Evolutionary conservation across 2,888 invertebrate genomes (phyloP).

Genomic region (Pyrrhosoma nymphula): DNA sequence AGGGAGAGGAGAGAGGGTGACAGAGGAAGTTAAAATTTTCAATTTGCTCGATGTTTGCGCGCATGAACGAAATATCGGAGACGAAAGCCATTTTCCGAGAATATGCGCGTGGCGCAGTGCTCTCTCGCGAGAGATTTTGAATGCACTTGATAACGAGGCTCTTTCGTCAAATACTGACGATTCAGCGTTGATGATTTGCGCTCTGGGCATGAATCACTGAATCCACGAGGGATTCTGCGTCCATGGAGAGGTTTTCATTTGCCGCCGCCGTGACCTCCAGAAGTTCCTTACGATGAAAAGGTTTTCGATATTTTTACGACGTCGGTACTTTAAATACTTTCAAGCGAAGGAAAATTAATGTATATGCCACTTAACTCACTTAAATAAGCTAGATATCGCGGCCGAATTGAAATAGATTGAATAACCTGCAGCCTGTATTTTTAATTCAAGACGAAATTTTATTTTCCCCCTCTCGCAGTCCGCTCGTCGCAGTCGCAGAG

Average conservation of each 20-base stretch:
- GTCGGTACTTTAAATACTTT: not conserved
- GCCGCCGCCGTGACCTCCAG: not conserved
- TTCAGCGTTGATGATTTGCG: not conserved
- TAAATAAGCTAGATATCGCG: not conserved
- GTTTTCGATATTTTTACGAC: not conserved
- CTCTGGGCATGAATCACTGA: not conserved
- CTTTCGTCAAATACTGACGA: constrained; percentile 18
- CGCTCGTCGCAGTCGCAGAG: too few relatives aligned
- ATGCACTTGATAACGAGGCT: not conserved
- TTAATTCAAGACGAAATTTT: too few relatives aligned
- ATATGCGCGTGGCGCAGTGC: not conserved
- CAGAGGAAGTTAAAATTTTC: not conserved
- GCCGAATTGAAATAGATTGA: not conserved
- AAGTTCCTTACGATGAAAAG: not conserved
- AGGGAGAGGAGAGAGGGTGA: not conserved
- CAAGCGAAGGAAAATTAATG: not conserved
- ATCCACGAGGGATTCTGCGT: not conserved
- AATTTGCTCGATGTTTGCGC: not conserved
- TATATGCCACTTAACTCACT: not conserved
- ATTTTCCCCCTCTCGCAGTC: too few relatives aligned
- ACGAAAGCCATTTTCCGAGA: constrained; percentile 30
- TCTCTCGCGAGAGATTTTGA: not conserved
- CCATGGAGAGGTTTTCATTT: not conserved
- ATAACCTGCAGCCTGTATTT: not conserved
- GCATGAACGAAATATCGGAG: constrained; percentile 1